phyloP scores from a whole-genome alignment of 2,113 vertebrate genomes.

The Gymnocephalus cernua region DNA sequence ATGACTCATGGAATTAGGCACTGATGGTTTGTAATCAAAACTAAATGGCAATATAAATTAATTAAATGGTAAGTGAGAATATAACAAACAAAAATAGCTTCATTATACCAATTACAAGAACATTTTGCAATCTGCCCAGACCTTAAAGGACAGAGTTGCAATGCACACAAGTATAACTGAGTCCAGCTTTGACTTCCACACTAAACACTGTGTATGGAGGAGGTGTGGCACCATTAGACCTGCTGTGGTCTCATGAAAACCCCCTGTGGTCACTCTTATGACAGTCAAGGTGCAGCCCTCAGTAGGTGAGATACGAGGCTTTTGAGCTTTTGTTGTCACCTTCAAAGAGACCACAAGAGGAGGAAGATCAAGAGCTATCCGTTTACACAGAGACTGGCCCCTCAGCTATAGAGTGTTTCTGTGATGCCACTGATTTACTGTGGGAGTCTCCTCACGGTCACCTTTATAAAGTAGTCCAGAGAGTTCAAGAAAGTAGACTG shows the following conservation, averaged over 20 bases:
- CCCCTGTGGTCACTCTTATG: conserved; percentile 14
- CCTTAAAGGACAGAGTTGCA: not conserved
- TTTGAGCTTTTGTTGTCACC: conserved; percentile 49
- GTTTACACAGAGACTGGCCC: conserved; percentile 57
- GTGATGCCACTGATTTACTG: conserved; percentile 32
- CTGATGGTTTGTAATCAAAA: not conserved
- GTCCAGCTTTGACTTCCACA: not conserved
- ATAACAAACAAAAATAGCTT: not conserved
- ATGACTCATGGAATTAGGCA: not conserved
- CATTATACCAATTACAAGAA: not conserved
- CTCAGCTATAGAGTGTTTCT: conserved; percentile 30
- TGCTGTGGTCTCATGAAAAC: conserved; percentile 5
- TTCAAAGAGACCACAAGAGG: conserved; percentile 68
- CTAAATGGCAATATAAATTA: not conserved
- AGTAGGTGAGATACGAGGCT: conserved; percentile 22
- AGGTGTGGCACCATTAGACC: not conserved
- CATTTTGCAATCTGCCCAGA: not conserved
- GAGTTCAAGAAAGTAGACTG: not conserved
- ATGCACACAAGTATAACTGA: not conserved
- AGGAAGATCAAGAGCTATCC: conserved; percentile 69
- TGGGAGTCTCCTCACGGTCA: conserved; percentile 1
- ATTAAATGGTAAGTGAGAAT: not conserved
- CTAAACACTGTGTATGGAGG: not conserved
- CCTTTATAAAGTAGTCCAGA: not conserved
- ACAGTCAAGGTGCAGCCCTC: conserved; percentile 2